phyloP scores from a whole-genome alignment of 2,888 invertebrate genomes.

The Cheilosia impressa region DNA sequence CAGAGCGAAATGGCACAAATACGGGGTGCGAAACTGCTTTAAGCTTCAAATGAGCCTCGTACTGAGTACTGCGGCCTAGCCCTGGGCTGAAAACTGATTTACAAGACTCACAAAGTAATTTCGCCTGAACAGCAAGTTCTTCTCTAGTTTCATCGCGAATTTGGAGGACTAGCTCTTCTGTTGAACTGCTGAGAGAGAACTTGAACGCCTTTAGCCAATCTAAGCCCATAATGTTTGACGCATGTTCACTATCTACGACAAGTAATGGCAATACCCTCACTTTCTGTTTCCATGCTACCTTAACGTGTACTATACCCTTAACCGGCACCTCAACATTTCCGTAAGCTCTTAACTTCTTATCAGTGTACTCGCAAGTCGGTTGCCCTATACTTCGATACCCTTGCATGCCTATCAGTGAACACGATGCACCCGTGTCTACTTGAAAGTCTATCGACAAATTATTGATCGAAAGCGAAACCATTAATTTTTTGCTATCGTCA shows the following conservation, averaged over 20 bases:
- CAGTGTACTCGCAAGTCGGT: conserved; percentile 32
- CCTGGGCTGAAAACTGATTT: conserved; percentile 19
- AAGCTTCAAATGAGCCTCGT: conserved; percentile 22
- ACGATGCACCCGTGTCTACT: conserved; percentile 52
- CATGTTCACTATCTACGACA: no score
- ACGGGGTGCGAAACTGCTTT: no score
- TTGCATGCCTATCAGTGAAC: conserved; percentile 32
- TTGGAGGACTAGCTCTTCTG: conserved; percentile 18
- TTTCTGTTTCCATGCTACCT: no score
- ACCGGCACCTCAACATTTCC: conserved; percentile 20
- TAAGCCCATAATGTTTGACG: conserved; percentile 7
- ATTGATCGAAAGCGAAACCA: conserved; percentile 37
- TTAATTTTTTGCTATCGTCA: conserved; percentile 17
- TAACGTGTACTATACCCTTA: not conserved
- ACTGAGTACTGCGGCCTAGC: conserved; percentile 31
- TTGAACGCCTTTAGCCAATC: conserved; percentile 8
- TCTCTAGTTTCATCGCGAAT: not conserved
- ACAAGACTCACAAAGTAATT: conserved; percentile 27
- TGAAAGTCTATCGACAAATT: conserved; percentile 33
- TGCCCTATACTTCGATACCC: conserved; percentile 18
- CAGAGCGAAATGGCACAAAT: no score
- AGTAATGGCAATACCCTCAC: no score
- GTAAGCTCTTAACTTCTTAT: conserved; percentile 29
- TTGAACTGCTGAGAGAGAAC: conserved; percentile 1
- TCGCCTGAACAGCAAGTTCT: not conserved